Base-by-base conservation (phyloP, 37 sponge, comb jelly and placozoan species). In the Petrosia ficiformis region DNA sequence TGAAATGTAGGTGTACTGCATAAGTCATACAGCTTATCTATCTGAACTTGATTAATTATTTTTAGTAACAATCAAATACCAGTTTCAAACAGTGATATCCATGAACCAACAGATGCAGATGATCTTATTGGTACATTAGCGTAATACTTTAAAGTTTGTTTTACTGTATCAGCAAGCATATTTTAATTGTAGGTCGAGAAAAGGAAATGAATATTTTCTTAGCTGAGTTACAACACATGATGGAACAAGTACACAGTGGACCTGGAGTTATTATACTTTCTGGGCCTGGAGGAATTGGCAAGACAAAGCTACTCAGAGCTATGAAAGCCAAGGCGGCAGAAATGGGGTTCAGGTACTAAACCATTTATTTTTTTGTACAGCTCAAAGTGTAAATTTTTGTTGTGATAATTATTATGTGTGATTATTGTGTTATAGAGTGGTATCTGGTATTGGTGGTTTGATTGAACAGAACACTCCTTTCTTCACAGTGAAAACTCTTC, bases 381-480 rank as follows among this genome's bases (percentile, higher is more conserved):
- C n/a, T n/a, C n/a, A n/a, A n/a, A n/a, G n/a, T n/a, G n/a, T n/a
- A n/a, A n/a, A n/a, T n/a, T n/a, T n/a, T n/a, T n/a, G n/a, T n/a
- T n/a, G n/a, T n/a, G n/a, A n/a, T n/a, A n/a, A n/a, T n/a, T n/a
- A n/a, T n/a, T n/a, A n/a, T n/a, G n/a, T n/a, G n/a, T n/a, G n/a
- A n/a, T n/a, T n/a, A n/a, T n/a, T n/a, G n/a, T n/a, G n/a, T n/a
- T n/a, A n/a, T n/a, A 89, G 97, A 42, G 86, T 96, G 35, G 77
- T 96, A 42, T 96, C 89, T 54, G 86, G 84, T 10, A 38, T 71
- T 21, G 97, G 85, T 19, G 90, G 90, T 26, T 75, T 89, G 40
- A 75, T 82, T 2, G 93, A 96, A 60, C 82, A 86, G 78, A 86
- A 83, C 54, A 89, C 87, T 39, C 97, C 93, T 2, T 89, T 89